These are phyloP conservation scores for Bostrychus sinensis DNA, from an alignment of 2,113 vertebrate genomes.

Conservation along the genomic window DNA sequence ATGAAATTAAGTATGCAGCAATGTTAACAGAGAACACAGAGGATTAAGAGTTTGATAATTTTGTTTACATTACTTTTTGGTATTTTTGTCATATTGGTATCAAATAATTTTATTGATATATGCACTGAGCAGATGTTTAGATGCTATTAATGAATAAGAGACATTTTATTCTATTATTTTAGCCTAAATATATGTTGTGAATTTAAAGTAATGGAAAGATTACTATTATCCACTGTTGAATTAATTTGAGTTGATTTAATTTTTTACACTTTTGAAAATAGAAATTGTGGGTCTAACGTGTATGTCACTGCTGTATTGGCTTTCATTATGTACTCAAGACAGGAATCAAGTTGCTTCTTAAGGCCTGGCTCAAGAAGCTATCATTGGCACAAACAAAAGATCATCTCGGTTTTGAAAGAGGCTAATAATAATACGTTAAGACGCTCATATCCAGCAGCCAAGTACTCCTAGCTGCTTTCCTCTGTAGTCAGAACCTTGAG, in stretches of 20 bases:
- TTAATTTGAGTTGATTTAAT: too few relatives aligned
- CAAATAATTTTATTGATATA: neutral
- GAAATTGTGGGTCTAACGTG: neutral
- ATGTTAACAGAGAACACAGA: too few relatives aligned
- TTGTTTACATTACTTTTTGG: conserved; percentile 1
- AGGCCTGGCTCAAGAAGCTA: neutral
- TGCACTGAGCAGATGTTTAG: too few relatives aligned
- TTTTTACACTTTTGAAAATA: neutral
- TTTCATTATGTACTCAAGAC: neutral
- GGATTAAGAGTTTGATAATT: neutral
- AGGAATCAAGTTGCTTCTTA: neutral
- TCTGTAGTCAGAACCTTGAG: neutral
- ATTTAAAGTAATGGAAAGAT: too few relatives aligned
- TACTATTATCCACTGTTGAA: too few relatives aligned
- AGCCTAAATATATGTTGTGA: neutral
- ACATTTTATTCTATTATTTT: neutral
- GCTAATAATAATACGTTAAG: conserved; percentile 7
- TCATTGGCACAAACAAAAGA: conserved; percentile 11
- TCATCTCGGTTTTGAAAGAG: neutral
- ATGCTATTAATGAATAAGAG: neutral
- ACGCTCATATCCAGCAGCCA: neutral
- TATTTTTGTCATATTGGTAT: neutral
- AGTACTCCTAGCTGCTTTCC: neutral
- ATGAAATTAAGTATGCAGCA: neutral
- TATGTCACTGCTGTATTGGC: too few relatives aligned